Base-by-base conservation (phyloP, 2,797 vertebrate genomes). In the Rousettus madagascariensis region DNA sequence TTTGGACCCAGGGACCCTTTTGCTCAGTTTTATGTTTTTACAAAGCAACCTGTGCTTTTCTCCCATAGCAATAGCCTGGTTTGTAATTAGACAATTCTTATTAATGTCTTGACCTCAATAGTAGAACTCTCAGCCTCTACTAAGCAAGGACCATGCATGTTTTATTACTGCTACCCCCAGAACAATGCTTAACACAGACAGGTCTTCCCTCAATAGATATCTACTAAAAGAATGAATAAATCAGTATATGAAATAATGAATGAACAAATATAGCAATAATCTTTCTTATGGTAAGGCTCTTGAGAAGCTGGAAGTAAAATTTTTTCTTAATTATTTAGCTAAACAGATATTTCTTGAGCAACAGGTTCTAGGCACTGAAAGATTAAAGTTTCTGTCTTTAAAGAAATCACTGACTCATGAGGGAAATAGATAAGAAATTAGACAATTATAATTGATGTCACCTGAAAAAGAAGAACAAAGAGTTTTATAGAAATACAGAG, bases 261-360 rank as follows among this genome's bases (percentile, higher is more conserved):
- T 78, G n/a, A 85, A 36, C 28, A 59, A 79, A 43, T 19, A 36
- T 1, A 74, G 38, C 12, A 55, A 5, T 65, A 79, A 93, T 17
- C n/a, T 59, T n/a, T 85, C 33, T 72, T 49, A 68, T 24, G 4
- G 12, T 61, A 91, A 71, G 12, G 8, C 15, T 77, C 26, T 90
- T 86, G 28, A 69, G 41, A 91, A 91, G 3, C 26, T 93, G 17
- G n/a, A 82, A 83, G 17, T 33, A 89, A 88, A 17, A 4, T 24
- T 41, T 85, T 78, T 71, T 33, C n/a, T 61, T 72, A 74, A 84
- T 74, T 85, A 82, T 84, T 38, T 82, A 85, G 36, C 26, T 71
- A 74, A 89, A 74, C 17, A 84, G 80, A 85, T 69, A 86, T 53
- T 90, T 87, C 28, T 92, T 83, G 30, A 93, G 17, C 22, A 86